Base-by-base conservation (phyloP, 2,888 invertebrate species). In the Ophioninae sp. region DNA sequence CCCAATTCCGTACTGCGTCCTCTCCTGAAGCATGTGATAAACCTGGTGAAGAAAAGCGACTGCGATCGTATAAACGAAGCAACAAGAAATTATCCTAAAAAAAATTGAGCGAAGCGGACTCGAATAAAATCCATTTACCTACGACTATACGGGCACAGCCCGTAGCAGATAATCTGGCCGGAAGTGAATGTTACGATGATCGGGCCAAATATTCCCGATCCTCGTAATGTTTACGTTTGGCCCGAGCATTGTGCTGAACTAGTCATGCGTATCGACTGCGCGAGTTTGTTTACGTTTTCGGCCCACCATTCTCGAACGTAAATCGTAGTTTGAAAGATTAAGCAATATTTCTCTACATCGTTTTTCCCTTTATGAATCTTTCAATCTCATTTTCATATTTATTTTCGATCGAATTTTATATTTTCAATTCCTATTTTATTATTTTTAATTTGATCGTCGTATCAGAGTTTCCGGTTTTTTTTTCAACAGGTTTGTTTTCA, bases 11-110 rank as follows among this genome's bases (percentile, higher is more conserved):
- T 88, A 90, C 68, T 90, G 91, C 20, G 90, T 89, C 87, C 89
- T 89, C 86, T 91, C 91, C 81, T 90, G 90, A 21, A 91, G 86
- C 91, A 91, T 91, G 62, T 91, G 91, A 83, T 91, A 91, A 59
- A 92, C 91, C 91, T 92, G 84, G 5, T 23, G 6, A 37, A 50
- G 50, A 37, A n/a, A 37, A 64, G 7, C n/a, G 7, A 23, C 6
- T 64, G 17, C n/a, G n/a, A 8, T 13, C 17, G 3, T 30, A 6
- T 0, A 8, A 39, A 23, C 61, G 17, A n/a, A 39, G 41, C 7
- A 10, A 7, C 0, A 30, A 64, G 8, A 61, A 6, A n/a, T 10
- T 2, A 17, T 17, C 6, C 50, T 17, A 0, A 17, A 50, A 44
- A 13, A 50, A 50, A 50, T 50, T 50, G 13, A 50, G 50, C 13